A percentile compares a stretch with the other conserved stretches of the same genome.
Conservation (phyloP, 2,888 invertebrate species). For the Iphiclides podalirius region DNA sequence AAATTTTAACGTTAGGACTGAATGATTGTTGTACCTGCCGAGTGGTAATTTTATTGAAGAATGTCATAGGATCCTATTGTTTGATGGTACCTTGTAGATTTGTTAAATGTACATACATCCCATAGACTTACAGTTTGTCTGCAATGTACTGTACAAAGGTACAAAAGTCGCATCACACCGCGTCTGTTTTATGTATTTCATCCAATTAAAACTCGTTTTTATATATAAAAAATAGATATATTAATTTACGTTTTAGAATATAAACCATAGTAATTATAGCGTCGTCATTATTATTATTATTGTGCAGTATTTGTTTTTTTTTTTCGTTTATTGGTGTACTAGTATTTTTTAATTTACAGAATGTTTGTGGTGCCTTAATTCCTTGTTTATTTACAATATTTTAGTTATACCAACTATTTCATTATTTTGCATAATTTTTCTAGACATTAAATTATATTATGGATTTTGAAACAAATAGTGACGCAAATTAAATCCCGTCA, state of each 20-base stretch:
- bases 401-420: slow-evolving; percentile 25
- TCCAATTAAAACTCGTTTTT: slow-evolving; percentile 37
- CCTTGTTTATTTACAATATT: slow-evolving; percentile 39
- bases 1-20: slow-evolving; percentile 61
- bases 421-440: slow-evolving; percentile 23
- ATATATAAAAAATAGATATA: slow-evolving; percentile 39
- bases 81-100: slow-evolving; percentile 36
- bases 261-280: slow-evolving; percentile 40
- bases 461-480: no score
- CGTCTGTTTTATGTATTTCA: slow-evolving; percentile 35
- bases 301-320: slow-evolving; percentile 68
- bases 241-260: slow-evolving; percentile 31
- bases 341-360: slow-evolving; percentile 54
- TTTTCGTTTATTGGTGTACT: slow-evolving; percentile 60
- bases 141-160: slow-evolving; percentile 3
- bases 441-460: background rate
- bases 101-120: slow-evolving; percentile 34
- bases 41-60: slow-evolving; percentile 36
- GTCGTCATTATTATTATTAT: slow-evolving; percentile 47
- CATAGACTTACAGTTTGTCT: slow-evolving; percentile 19
- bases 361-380: slow-evolving; percentile 75
- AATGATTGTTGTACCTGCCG: slow-evolving; percentile 65
- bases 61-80: slow-evolving; percentile 38
- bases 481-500: no score
- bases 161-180: slow-evolving; percentile 51